phyloP scores from a whole-genome alignment of 2,797 vertebrate genomes.

The Nothura maculosa region DNA sequence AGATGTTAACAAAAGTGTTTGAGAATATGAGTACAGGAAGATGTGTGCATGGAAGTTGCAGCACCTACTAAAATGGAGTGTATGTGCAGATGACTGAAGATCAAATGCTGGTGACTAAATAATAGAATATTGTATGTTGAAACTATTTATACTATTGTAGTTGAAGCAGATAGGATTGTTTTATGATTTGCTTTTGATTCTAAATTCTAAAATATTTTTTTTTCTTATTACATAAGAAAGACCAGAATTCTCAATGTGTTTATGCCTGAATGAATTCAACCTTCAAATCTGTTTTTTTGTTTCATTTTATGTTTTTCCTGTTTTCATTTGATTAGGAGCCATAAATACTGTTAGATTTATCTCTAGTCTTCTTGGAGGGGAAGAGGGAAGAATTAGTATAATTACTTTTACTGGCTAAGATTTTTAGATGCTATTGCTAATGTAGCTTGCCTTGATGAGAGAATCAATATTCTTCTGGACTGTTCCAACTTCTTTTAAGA shows the following conservation, averaged over 20 bases:
- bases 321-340: neutral
- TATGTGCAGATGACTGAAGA: conserved; percentile 24
- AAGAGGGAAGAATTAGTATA: neutral
- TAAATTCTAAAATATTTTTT: neutral
- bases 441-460: neutral
- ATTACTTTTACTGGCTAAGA: neutral
- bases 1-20: conserved; percentile 64
- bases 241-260: neutral
- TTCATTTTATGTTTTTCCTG: rapidly evolving
- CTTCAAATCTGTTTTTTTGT: neutral
- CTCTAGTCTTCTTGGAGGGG: neutral
- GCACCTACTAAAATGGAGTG: neutral
- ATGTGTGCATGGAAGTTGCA: neutral
- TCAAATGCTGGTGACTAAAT: neutral
- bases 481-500: neutral
- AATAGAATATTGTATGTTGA: neutral
- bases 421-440: neutral
- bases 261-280: neutral
- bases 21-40: neutral
- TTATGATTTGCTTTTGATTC: neutral
- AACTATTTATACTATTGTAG: neutral
- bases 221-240: neutral
- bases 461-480: rapidly evolving
- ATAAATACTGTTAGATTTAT: neutral
- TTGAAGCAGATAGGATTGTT: neutral